These are phyloP conservation scores for Corbicula japonica DNA, from an alignment of 2,888 invertebrate genomes.

Conservation along the genomic window DNA sequence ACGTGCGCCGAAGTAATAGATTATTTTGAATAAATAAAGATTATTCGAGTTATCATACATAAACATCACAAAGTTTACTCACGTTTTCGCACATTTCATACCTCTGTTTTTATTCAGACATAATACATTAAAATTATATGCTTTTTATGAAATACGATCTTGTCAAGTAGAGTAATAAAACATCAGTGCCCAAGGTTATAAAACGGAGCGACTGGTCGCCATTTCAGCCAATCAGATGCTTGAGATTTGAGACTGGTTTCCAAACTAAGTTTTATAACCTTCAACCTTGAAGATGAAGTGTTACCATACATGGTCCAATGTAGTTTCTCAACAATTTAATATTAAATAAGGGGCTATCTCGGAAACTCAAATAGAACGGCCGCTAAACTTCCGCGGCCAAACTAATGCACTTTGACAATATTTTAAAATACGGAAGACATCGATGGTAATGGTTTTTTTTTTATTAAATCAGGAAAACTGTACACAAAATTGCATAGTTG, in stretches of 20 bases:
- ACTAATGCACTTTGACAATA: too few species aligned
- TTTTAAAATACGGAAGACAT: too few species aligned
- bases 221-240: too few species aligned
- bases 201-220: too few species aligned
- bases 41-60: background rate
- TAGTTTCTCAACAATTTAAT: background rate
- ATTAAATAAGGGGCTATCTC: background rate
- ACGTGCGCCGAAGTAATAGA: background rate
- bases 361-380: background rate
- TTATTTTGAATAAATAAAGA: background rate
- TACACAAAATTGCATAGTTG: too few species aligned
- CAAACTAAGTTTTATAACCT: background rate
- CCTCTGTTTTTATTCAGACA: background rate
- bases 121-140: slow-evolving; percentile 7
- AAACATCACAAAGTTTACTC: background rate
- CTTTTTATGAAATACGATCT: slow-evolving; percentile 25
- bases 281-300: background rate
- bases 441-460: too few species aligned
- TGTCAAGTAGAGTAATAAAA: slow-evolving; percentile 20
- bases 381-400: too few species aligned
- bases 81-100: background rate
- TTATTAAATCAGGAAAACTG: too few species aligned
- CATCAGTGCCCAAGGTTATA: slow-evolving; percentile 6
- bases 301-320: slow-evolving; percentile 9
- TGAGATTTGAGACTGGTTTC: too few species aligned